Conservation (phyloP, 2,888 invertebrate species). For the Deilephila elpenor region DNA sequence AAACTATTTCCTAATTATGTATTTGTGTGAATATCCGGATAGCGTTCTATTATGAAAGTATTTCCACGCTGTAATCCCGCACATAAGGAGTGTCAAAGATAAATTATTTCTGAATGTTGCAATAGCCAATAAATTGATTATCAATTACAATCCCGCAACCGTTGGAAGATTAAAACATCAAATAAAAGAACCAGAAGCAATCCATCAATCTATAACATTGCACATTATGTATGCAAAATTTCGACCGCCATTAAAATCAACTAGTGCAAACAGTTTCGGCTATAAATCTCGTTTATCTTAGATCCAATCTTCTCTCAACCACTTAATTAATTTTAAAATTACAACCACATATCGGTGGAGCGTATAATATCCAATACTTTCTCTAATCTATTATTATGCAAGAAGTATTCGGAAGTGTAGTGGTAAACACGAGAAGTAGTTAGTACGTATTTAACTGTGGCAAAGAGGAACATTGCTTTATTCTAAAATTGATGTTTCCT, state of each 20-base stretch:
- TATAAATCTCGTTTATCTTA: slow-evolving; percentile 11
- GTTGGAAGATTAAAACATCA: neutral
- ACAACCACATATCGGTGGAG: slow-evolving; percentile 23
- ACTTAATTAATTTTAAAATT: slow-evolving; percentile 15
- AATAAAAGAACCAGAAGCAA: slow-evolving; percentile 15
- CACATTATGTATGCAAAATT: slow-evolving; percentile 6
- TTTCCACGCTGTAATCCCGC: too few relatives aligned
- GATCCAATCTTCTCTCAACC: slow-evolving; percentile 14
- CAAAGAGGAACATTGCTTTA: neutral
- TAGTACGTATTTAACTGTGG: neutral
- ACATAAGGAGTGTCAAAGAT: too few relatives aligned
- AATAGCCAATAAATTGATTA: neutral
- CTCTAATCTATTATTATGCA: slow-evolving; percentile 23
- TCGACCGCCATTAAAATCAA: slow-evolving; percentile 2
- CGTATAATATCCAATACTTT: slow-evolving; percentile 20
- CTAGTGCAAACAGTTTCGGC: slow-evolving; percentile 17
- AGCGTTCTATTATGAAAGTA: too few relatives aligned
- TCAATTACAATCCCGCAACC: neutral
- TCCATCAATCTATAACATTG: slow-evolving; percentile 27
- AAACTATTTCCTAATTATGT: too few relatives aligned
- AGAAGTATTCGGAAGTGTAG: slow-evolving; percentile 1
- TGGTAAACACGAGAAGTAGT: slow-evolving; percentile 8
- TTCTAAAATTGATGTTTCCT: neutral
- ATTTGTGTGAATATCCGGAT: too few relatives aligned
- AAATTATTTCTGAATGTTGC: too few relatives aligned